Conservation (phyloP, 1,140 invertebrate species). For the Drosophila orena region DNA sequence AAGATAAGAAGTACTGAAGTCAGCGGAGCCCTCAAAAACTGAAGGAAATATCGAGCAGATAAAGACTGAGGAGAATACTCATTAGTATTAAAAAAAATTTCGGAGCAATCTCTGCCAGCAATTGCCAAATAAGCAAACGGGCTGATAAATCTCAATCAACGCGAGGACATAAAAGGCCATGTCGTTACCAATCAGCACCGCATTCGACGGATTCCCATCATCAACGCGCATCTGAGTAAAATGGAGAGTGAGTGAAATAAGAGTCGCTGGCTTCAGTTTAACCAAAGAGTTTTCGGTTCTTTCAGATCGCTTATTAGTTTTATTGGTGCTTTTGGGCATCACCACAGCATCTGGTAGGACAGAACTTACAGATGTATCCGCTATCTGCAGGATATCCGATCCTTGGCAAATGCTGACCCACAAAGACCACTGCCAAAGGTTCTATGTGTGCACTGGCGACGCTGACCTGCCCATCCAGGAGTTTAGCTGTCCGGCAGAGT, state of each 20-base stretch:
- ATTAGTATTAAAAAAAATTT: conserved; percentile 45
- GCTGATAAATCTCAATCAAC: conserved; percentile 35
- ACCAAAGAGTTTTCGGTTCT: not conserved
- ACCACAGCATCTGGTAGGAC: not conserved
- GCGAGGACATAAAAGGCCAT: conserved; percentile 41
- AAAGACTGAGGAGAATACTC: conserved; percentile 35
- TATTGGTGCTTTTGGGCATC: conserved; percentile 9
- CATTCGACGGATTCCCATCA: conserved; percentile 25
- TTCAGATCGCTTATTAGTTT: conserved; percentile 5
- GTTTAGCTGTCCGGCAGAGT: conserved; percentile 42
- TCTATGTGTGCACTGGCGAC: conserved; percentile 58
- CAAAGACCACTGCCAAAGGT: conserved; percentile 47
- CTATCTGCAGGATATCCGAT: conserved; percentile 19
- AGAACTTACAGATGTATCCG: not conserved
- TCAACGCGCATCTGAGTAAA: conserved; percentile 3
- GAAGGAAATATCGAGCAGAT: conserved; percentile 19
- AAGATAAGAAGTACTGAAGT: conserved; percentile 24
- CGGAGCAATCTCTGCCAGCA: conserved; percentile 32
- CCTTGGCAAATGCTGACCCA: conserved; percentile 40
- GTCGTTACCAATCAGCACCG: conserved; percentile 10
- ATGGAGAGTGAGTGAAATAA: conserved; percentile 22
- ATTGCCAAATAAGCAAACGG: conserved; percentile 31
- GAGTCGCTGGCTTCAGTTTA: not conserved
- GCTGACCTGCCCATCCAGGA: conserved; percentile 38
- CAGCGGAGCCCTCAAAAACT: not conserved